Evolutionary conservation across 1,140 invertebrate species (phyloP).

Genomic region (Maniola jurtina): DNA sequence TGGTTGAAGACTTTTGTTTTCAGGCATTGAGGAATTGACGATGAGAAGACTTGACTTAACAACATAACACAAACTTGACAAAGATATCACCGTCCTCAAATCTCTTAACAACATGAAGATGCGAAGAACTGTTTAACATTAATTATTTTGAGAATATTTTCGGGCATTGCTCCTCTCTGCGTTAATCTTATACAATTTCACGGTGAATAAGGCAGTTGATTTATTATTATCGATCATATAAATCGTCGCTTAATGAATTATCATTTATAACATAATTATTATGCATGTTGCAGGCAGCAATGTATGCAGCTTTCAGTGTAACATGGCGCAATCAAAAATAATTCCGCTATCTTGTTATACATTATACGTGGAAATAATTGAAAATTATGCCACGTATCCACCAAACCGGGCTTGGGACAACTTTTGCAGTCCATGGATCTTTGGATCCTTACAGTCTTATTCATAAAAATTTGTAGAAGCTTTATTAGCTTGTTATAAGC

Average conservation of each 20-base stretch:
- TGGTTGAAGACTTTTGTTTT: too few species aligned
- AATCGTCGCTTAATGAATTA: slow-evolving; percentile 8
- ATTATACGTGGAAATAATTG: not conserved
- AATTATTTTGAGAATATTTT: slow-evolving; percentile 10
- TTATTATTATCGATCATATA: slow-evolving; percentile 7
- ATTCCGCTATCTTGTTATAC: not conserved
- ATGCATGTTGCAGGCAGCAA: not conserved
- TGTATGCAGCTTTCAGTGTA: not conserved
- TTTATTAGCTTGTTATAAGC: too few species aligned
- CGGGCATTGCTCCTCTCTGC: not conserved
- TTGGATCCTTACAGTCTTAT: too few species aligned
- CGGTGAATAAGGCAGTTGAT: slow-evolving; percentile 3
- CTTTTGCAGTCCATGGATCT: not conserved
- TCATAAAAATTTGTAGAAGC: too few species aligned
- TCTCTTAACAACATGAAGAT: not conserved
- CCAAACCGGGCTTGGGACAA: not conserved
- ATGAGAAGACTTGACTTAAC: too few species aligned
- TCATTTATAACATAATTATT: slow-evolving; percentile 7
- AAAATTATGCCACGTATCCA: not conserved
- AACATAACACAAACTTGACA: not conserved
- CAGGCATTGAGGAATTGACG: too few species aligned
- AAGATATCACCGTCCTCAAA: not conserved
- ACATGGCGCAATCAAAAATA: not conserved
- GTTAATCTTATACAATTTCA: slow-evolving; percentile 3
- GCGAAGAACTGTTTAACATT: slow-evolving; percentile 1